Evolutionary conservation across 2,113 vertebrate species (phyloP).

Genomic region (Scolopax mira): DNA sequence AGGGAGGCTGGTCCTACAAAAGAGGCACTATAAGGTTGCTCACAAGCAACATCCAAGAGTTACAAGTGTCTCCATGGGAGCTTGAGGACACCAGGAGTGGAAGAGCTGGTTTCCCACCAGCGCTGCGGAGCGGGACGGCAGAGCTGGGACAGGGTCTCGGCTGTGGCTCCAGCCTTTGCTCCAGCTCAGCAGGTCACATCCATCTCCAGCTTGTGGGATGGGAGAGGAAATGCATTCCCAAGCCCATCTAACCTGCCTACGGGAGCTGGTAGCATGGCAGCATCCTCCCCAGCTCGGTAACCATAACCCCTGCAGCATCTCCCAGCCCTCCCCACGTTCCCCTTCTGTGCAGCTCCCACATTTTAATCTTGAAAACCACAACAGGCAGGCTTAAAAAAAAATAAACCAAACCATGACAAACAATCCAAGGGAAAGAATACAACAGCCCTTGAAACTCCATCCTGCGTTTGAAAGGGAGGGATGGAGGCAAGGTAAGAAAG

Average conservation of each 20-base stretch:
- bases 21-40: background rate
- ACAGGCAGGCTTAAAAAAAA: constrained; percentile 7
- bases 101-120: background rate
- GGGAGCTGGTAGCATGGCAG: background rate
- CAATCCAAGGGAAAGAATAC: constrained; percentile 1
- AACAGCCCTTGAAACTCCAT: constrained; percentile 27
- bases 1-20: background rate
- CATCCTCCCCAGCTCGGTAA: background rate
- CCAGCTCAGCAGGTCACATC: background rate
- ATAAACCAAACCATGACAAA: background rate
- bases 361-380: constrained; percentile 23
- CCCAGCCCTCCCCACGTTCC: background rate
- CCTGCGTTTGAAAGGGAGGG: background rate
- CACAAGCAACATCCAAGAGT: background rate
- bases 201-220: background rate
- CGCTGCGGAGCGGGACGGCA: accelerated
- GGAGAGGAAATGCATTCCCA: background rate
- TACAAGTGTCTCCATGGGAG: background rate
- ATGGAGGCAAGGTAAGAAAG: constrained; percentile 13
- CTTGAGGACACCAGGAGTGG: background rate
- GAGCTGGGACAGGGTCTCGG: background rate
- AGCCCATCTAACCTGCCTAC: background rate
- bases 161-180: background rate
- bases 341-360: background rate
- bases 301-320: background rate